Evolutionary conservation across 1,140 invertebrate genomes (phyloP).

Genomic region (Telenomus remus): DNA sequence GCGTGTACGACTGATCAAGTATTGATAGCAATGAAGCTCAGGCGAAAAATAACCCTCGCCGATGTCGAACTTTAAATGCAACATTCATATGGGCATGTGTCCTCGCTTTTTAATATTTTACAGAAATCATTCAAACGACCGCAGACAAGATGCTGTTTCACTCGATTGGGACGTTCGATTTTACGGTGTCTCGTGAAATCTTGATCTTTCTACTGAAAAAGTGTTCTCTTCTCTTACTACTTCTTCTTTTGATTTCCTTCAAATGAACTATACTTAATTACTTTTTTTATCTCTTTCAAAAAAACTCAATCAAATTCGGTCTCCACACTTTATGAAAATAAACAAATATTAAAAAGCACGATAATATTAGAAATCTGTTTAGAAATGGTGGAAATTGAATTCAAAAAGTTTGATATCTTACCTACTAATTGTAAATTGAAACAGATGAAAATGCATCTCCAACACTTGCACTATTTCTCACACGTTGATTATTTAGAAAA

Average conservation of each 20-base stretch:
- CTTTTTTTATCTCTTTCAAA: neutral
- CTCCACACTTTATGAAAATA: too few relatives aligned
- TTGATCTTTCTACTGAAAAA: conserved; percentile 24
- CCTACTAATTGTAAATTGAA: neutral
- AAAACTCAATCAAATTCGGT: neutral
- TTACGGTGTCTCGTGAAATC: conserved; percentile 44
- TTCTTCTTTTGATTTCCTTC: too few relatives aligned
- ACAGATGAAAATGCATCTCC: conserved; percentile 14
- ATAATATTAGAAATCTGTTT: too few relatives aligned
- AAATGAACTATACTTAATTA: too few relatives aligned
- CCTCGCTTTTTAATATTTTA: conserved; percentile 61
- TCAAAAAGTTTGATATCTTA: neutral
- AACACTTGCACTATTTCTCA: conserved; percentile 1
- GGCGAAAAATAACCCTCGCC: conserved; percentile 52
- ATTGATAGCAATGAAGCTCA: conserved; percentile 58
- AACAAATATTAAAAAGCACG: neutral
- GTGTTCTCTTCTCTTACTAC: neutral
- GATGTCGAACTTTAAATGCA: conserved; percentile 62
- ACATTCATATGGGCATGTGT: conserved; percentile 66
- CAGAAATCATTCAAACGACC: conserved; percentile 36
- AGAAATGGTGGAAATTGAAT: too few relatives aligned
- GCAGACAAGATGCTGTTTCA: conserved; percentile 13
- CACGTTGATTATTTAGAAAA: conserved; percentile 2
- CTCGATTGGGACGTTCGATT: conserved; percentile 46
- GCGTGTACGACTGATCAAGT: conserved; percentile 48